phyloP scores from a whole-genome alignment of 1,140 invertebrate species.

The Monomorium pharaonis region DNA sequence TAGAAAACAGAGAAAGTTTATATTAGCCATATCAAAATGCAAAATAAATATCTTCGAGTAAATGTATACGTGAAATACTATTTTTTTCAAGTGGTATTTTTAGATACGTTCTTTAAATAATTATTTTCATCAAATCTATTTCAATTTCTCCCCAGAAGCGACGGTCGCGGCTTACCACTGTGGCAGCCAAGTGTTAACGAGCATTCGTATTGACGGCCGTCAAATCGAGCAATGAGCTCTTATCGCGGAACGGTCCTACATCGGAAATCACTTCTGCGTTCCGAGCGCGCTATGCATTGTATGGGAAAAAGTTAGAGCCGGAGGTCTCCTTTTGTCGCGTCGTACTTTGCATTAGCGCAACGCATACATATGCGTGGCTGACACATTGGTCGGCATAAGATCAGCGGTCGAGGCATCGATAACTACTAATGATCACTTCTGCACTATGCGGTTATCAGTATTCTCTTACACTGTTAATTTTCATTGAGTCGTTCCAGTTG shows the following conservation, averaged over 20 bases:
- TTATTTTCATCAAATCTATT: too few species aligned
- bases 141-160: too few species aligned
- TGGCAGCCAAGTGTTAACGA: background rate
- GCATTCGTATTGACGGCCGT: background rate
- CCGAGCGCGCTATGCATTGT: background rate
- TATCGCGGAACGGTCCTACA: background rate
- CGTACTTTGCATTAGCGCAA: background rate
- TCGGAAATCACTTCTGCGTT: conserved; percentile 20
- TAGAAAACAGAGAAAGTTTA: too few species aligned
- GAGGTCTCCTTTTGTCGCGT: background rate
- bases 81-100: too few species aligned
- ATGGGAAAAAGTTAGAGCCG: background rate
- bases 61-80: too few species aligned
- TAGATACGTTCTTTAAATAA: too few species aligned
- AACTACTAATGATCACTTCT: background rate
- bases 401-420: background rate
- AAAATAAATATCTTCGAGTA: too few species aligned
- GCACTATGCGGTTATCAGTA: background rate
- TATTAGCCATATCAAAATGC: too few species aligned
- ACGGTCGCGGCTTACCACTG: background rate
- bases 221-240: conserved; percentile 17
- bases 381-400: background rate
- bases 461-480: too few species aligned
- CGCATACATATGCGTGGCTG: too few species aligned
- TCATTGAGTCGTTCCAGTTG: too few species aligned